Conservation (phyloP, 2,113 vertebrate genomes). For the Entelurus aequoreus region DNA sequence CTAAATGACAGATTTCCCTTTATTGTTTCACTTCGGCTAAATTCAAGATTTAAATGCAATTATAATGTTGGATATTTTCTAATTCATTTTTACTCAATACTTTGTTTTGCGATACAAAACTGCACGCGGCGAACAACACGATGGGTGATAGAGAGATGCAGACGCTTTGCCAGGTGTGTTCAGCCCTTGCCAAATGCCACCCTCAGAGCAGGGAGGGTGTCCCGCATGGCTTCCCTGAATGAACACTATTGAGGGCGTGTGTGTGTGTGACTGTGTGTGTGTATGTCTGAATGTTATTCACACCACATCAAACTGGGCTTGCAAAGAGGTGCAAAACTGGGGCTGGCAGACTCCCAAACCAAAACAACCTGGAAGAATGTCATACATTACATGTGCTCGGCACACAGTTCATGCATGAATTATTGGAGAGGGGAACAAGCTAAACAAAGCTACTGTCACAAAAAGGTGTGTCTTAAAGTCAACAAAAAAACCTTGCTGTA, state of each 20-base stretch:
- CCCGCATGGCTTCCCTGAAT: slow-evolving; percentile 62
- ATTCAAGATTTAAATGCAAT: background rate
- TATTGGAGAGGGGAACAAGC: slow-evolving; percentile 29
- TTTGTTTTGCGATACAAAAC: slow-evolving; percentile 23
- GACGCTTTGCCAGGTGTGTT: slow-evolving; percentile 72
- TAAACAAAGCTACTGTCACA: slow-evolving; percentile 30
- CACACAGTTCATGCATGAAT: slow-evolving; percentile 62
- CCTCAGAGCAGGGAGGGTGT: slow-evolving; percentile 69
- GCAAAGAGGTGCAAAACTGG: slow-evolving; percentile 74
- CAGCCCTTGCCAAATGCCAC: slow-evolving; percentile 73
- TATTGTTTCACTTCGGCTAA: background rate
- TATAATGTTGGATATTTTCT: background rate
- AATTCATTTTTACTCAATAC: background rate
- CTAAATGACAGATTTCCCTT: slow-evolving; percentile 1
- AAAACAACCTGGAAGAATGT: slow-evolving; percentile 76
- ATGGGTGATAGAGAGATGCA: slow-evolving; percentile 27
- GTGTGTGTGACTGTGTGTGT: slow-evolving; percentile 54
- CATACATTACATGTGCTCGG: slow-evolving; percentile 66
- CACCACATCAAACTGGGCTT: slow-evolving; percentile 75
- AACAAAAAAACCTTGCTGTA: background rate
- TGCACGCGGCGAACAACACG: slow-evolving; percentile 20
- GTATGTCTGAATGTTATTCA: slow-evolving; percentile 76
- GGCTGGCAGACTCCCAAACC: slow-evolving; percentile 70
- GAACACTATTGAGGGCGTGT: slow-evolving; percentile 72
- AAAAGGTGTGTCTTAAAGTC: slow-evolving; percentile 24